phyloP scores from a whole-genome alignment of 1,140 invertebrate species.

The Euglossa dilemma region DNA sequence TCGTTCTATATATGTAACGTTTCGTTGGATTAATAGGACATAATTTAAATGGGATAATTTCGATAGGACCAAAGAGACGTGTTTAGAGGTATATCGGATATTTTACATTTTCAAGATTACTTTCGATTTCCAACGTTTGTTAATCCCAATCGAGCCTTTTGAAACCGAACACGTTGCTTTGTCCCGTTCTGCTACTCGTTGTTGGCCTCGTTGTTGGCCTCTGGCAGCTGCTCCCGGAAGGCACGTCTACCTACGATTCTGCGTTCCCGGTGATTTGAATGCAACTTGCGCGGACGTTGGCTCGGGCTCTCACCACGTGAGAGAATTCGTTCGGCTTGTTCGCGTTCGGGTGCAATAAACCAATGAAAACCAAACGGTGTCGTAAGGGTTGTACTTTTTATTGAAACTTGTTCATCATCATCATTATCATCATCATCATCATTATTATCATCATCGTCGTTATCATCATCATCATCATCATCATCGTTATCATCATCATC shows the following conservation, averaged over 20 bases:
- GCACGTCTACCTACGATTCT: constrained; percentile 44
- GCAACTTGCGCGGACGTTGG: constrained; percentile 44
- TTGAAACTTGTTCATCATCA: constrained; percentile 73
- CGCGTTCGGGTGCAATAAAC: constrained; percentile 39
- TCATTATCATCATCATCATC: constrained; percentile 10
- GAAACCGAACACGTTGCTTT: background rate
- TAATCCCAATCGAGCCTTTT: background rate
- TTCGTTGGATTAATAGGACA: too few species aligned
- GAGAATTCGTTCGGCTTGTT: constrained; percentile 27
- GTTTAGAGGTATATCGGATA: too few species aligned
- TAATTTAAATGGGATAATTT: too few species aligned
- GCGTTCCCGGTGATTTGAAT: constrained; percentile 67
- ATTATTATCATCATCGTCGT: background rate
- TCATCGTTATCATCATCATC: constrained; percentile 41
- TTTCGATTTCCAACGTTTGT: background rate
- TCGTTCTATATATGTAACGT: too few species aligned
- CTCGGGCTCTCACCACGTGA: constrained; percentile 22
- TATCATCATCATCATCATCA: background rate
- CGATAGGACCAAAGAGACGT: too few species aligned
- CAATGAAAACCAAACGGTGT: constrained; percentile 13
- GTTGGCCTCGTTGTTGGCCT: background rate
- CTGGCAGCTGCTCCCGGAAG: constrained; percentile 35
- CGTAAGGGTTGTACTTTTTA: constrained; percentile 79
- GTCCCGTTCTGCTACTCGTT: background rate
- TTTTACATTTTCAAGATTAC: too few species aligned